Conservation (phyloP, 2,888 invertebrate genomes). For the Tenthredo notha region DNA sequence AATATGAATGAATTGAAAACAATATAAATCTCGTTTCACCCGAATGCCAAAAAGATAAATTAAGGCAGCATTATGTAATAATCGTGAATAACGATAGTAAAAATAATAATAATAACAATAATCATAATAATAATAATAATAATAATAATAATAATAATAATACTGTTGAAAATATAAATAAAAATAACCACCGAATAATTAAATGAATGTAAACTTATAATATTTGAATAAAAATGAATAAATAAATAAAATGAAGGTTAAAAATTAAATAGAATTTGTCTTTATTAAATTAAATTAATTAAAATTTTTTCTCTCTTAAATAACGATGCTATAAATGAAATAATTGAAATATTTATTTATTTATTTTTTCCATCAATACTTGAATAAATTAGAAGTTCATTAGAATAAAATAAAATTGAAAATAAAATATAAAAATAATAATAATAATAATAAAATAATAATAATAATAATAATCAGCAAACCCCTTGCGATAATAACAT, state of each 20-base stretch:
- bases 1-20: neutral
- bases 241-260: neutral
- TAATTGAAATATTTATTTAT: neutral
- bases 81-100: slow-evolving; percentile 20
- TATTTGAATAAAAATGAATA: slow-evolving; percentile 4
- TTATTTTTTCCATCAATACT: neutral
- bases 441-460: neutral
- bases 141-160: slow-evolving; percentile 9
- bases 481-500: neutral
- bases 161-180: neutral
- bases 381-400: slow-evolving; percentile 26
- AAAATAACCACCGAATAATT: neutral
- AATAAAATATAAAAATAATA: slow-evolving; percentile 22
- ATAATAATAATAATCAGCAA: slow-evolving; percentile 9
- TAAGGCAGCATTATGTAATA: slow-evolving; percentile 33
- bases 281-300: neutral
- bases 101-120: neutral
- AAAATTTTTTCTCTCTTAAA: slow-evolving; percentile 35
- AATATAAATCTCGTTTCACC: slow-evolving; percentile 1
- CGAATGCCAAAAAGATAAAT: slow-evolving; percentile 30
- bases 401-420: slow-evolving; percentile 9
- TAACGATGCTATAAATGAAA: slow-evolving; percentile 23
- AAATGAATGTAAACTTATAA: neutral
- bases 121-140: neutral
- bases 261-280: slow-evolving; percentile 30